Evolutionary conservation across 2,113 vertebrate genomes (phyloP).

Genomic region (Plecotus auritus): DNA sequence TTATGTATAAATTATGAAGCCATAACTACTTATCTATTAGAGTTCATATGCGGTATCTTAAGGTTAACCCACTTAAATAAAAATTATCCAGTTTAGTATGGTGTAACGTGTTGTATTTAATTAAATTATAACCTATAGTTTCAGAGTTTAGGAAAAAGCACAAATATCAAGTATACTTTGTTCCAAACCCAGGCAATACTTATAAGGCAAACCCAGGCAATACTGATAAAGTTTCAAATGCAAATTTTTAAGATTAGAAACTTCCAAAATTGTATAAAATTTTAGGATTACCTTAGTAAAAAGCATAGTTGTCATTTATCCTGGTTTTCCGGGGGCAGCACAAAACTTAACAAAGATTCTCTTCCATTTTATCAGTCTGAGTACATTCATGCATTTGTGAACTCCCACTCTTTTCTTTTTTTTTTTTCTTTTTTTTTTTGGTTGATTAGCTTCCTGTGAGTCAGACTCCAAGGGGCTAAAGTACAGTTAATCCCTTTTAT

Average conservation of each 20-base stretch:
- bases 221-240: not conserved
- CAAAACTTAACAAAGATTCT: not conserved
- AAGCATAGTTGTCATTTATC: not conserved
- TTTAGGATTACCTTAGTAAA: not conserved
- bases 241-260: not conserved
- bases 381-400: not conserved
- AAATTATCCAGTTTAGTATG: not conserved
- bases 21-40: not conserved
- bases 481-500: slow-evolving; percentile 23
- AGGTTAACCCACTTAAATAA: slow-evolving; percentile 18
- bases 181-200: not conserved
- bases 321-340: not conserved
- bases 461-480: not conserved
- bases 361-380: not conserved
- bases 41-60: not conserved
- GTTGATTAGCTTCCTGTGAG: not conserved
- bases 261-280: not conserved
- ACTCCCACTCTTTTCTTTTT: not conserved
- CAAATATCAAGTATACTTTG: not conserved
- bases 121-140: not conserved
- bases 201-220: not conserved
- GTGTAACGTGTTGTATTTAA: not conserved
- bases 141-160: not conserved
- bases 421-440: no score
- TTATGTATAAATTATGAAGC: not conserved